Evolutionary conservation across 1,140 invertebrate species (phyloP).

Genomic region (Atta cephalotes): DNA sequence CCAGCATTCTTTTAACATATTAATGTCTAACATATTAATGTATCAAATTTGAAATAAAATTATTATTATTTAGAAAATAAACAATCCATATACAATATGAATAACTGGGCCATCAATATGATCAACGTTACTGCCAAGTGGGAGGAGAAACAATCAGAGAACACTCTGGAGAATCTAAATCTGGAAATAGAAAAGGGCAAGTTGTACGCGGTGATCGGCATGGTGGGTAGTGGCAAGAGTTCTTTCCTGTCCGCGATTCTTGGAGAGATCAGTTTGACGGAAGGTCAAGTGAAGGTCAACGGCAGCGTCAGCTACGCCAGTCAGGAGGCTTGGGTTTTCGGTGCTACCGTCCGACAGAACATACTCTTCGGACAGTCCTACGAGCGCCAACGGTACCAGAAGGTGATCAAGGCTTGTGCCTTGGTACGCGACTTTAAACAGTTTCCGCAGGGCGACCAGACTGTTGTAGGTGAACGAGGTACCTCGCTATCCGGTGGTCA

Average conservation of each 20-base stretch:
- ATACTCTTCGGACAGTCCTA: slow-evolving; percentile 91
- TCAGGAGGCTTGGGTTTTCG: slow-evolving; percentile 93
- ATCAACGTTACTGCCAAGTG: slow-evolving; percentile 87
- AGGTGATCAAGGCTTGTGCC: slow-evolving; percentile 88
- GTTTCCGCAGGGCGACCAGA: slow-evolving; percentile 92
- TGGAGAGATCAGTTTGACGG: slow-evolving; percentile 87
- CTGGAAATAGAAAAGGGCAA: slow-evolving; percentile 86
- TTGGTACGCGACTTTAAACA: slow-evolving; percentile 91
- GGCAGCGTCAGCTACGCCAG: slow-evolving; percentile 90
- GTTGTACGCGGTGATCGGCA: slow-evolving; percentile 88
- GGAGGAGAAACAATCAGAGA: slow-evolving; percentile 80
- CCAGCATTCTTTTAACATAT: neutral
- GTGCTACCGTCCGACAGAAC: slow-evolving; percentile 90
- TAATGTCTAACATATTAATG: too few species aligned
- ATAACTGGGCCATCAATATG: slow-evolving; percentile 82
- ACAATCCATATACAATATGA: slow-evolving; percentile 35
- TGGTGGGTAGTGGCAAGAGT: slow-evolving; percentile 89
- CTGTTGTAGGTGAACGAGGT: slow-evolving; percentile 93
- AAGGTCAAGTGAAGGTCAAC: slow-evolving; percentile 87
- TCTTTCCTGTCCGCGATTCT: slow-evolving; percentile 89
- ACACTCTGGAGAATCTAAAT: slow-evolving; percentile 86
- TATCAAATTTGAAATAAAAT: neutral
- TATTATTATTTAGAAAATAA: slow-evolving; percentile 51
- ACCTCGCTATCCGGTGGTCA: slow-evolving; percentile 94
- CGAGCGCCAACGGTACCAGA: slow-evolving; percentile 88